Base-by-base conservation (phyloP, 2,797 vertebrate genomes). In the Rhynchotus rufescens region DNA sequence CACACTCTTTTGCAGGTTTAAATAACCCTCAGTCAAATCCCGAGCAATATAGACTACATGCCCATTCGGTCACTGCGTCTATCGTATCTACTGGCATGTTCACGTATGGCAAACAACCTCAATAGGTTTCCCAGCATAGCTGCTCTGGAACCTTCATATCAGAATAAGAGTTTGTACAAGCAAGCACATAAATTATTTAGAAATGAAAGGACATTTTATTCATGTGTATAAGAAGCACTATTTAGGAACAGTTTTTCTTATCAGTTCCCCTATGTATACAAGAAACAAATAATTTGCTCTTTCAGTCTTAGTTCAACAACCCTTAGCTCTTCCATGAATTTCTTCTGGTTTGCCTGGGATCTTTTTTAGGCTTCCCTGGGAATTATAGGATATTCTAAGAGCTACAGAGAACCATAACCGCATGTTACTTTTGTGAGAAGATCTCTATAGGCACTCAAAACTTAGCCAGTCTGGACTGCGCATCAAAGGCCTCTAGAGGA, bases 121-220 rank as follows among this genome's bases (percentile, higher is more conserved):
- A 88, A 23, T 12, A 49, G 49, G 15, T 73, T n/a, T 79, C 81
- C 26, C 77, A 77, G 52, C 89, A 89, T 0, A 52, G 34, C 30
- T 45, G 15, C 40, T 81, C 30, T 3, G 15, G 45, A 77, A 65
- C 79, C 44, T 64, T 26, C 36, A 10, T 19, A 38, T 64, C 71
- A 79, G 67, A 79, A 67, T 23, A 64, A 12, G 78, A 78, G 30
- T 9, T 38, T 47, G 23, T 65, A 42, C 16, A 74, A 86, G 15
- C 15, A 81, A 86, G 52, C 40, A 80, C n/a, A 64, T 32, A 42
- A 88, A 88, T 67, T 74, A 47, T 36, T 68, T n/a, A 61, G 44
- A 90, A 91, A 90, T 49, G 77, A 67, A 87, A 84, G 22, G 15
- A 73, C 17, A 62, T 87, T 69, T 44, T 62, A 75, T 90, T 51